Evolutionary conservation across 30 jellyfish, hydroid and myxozoan species (phyloP), one percentile per base, ranked within the genome.

Genomic region (Mastigias papua): DNA sequence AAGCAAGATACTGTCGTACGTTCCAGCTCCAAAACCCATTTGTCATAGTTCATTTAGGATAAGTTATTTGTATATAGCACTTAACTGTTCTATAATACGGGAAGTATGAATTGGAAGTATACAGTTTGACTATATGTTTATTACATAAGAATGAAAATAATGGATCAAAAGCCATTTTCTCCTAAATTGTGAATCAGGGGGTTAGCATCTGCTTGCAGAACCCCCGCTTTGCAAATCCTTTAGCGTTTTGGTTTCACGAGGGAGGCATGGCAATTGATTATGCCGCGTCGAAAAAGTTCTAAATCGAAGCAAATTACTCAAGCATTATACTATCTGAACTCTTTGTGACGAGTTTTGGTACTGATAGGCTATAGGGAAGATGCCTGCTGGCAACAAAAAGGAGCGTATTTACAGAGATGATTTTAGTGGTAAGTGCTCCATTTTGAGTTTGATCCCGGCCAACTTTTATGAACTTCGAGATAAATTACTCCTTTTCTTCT

Each of bases 301-400:
- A 80, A 34, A 61, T 35, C 9, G 72, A 21, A n/a, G 23, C 51
- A 7, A 54, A 6, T 54, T 54, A 2, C 26, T 54, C 25, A 19
- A 21, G 27, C 27, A 54, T 54, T 54, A 6, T 6, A 37, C 23
- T 29, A 73, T 26, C 19, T 19, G 34, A 28, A 69, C 26, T 65
- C 42, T 65, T 28, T 17, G 1, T 30, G 21, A 17, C 27, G 30
- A 23, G 60, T 29, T 33, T 0, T 28, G 34, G 9, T 2, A 21
- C 54, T 2, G 35, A 46, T 34, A 7, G 62, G 27, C 37, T 6
- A n/a, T 68, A 37, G 65, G 3, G 29, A 73, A 21, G 34, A 85
- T 85, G 94, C 94, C 94, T 16, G 94, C 80, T 34, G 88, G 94
- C n/a, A 85, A 63, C 69, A 85, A 73, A 81, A 85, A 73, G 48